Conservation (phyloP, 1,140 invertebrate species). For the Bombyx mandarina region DNA sequence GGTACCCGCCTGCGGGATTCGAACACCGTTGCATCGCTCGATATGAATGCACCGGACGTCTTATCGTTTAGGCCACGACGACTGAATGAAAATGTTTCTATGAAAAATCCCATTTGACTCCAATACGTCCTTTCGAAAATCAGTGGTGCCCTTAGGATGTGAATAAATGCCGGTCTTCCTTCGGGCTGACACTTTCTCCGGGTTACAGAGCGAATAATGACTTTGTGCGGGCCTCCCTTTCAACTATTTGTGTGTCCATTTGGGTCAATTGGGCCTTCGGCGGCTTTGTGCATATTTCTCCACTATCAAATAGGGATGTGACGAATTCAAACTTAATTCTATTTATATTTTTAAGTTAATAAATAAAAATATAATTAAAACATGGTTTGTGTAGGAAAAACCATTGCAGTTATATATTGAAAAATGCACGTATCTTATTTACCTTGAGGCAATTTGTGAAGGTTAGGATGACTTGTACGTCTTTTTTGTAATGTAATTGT, state of each 20-base stretch:
- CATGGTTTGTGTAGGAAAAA: not conserved
- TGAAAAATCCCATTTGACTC: constrained; percentile 39
- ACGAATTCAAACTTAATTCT: not conserved
- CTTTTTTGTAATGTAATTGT: too few species aligned
- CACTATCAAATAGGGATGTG: constrained; percentile 6
- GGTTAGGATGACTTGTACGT: too few species aligned
- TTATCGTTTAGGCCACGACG: too few species aligned
- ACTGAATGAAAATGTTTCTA: constrained; percentile 21
- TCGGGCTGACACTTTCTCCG: constrained; percentile 52
- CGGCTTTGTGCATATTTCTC: constrained; percentile 48
- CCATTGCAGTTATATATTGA: not conserved
- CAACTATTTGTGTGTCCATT: constrained; percentile 65
- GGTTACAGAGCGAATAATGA: constrained; percentile 59
- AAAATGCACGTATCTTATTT: too few species aligned
- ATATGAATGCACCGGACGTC: too few species aligned
- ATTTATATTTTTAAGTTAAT: not conserved
- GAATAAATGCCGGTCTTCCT: constrained; percentile 58
- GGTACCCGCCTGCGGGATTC: too few species aligned
- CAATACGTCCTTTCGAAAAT: constrained; percentile 60
- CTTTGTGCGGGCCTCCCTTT: constrained; percentile 44
- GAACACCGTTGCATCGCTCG: too few species aligned
- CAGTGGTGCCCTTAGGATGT: constrained; percentile 62
- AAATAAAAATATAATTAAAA: not conserved
- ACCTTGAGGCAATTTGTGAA: too few species aligned
- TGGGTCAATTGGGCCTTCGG: constrained; percentile 59